A percentile compares a stretch with the other conserved stretches of the same genome.
Conservation (phyloP, 1,140 invertebrate species). For the Meloidogyne hapla region DNA sequence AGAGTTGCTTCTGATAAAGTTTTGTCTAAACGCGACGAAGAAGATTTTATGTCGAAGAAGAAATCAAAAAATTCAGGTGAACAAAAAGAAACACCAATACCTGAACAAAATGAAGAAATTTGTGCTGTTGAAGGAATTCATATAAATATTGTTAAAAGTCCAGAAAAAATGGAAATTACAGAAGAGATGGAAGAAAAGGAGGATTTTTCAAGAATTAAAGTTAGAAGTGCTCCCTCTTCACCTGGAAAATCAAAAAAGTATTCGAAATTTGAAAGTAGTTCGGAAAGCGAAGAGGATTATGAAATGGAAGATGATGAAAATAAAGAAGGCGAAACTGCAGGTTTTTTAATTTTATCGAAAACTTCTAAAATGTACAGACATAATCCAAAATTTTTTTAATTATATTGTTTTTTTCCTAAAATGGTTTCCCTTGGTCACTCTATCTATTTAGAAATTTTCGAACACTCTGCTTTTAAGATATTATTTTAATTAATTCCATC, state of each 20-base stretch:
- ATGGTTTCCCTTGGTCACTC: too few species aligned
- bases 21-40: background rate
- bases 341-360: background rate
- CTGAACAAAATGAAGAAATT: background rate
- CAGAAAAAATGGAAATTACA: background rate
- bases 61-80: background rate
- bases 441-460: too few species aligned
- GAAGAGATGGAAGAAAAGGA: background rate
- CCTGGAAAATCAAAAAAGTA: slow-evolving; percentile 35
- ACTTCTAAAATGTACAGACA: too few species aligned
- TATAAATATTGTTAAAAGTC: background rate
- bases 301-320: background rate
- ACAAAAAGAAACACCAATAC: background rate
- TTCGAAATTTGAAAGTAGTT: slow-evolving; percentile 47
- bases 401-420: too few species aligned
- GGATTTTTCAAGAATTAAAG: background rate
- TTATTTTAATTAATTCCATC: too few species aligned
- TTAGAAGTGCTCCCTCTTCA: background rate
- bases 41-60: background rate
- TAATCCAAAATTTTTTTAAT: too few species aligned
- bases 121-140: background rate
- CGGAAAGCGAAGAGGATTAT: slow-evolving; percentile 18
- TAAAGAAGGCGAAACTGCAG: background rate
- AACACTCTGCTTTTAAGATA: too few species aligned
- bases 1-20: background rate